A percentile compares a stretch with the other conserved stretches of the same genome.
Evolutionary conservation across 1,140 invertebrate genomes (phyloP).

Genomic region (Lepidurus arcticus): DNA sequence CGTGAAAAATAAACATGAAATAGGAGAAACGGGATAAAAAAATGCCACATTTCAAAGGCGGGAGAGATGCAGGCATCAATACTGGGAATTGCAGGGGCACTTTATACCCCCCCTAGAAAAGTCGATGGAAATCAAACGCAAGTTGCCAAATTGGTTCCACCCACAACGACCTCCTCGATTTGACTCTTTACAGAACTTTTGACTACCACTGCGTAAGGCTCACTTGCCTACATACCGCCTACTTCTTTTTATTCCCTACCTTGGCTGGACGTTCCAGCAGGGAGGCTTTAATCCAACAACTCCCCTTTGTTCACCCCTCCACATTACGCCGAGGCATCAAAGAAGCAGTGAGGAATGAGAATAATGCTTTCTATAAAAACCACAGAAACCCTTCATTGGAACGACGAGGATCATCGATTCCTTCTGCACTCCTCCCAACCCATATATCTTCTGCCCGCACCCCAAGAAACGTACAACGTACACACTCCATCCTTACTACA

Average conservation of each 20-base stretch:
- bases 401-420: neutral
- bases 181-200: neutral
- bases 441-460: neutral
- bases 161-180: neutral
- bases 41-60: neutral
- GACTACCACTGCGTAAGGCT: neutral
- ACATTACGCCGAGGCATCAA: neutral
- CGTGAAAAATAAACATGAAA: neutral
- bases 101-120: neutral
- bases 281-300: too few species aligned
- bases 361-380: conserved; percentile 10
- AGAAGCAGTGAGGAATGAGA: neutral
- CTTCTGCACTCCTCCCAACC: neutral
- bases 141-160: conserved; percentile 5
- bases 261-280: neutral
- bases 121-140: neutral
- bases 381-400: neutral
- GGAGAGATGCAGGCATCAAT: neutral
- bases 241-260: neutral
- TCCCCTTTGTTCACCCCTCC: neutral
- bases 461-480: neutral
- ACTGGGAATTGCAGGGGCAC: neutral
- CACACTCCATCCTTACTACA: neutral
- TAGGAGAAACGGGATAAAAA: neutral
- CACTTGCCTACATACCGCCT: neutral